Evolutionary conservation across 2,113 vertebrate species (phyloP).

Genomic region (Pygoscelis antarcticus): DNA sequence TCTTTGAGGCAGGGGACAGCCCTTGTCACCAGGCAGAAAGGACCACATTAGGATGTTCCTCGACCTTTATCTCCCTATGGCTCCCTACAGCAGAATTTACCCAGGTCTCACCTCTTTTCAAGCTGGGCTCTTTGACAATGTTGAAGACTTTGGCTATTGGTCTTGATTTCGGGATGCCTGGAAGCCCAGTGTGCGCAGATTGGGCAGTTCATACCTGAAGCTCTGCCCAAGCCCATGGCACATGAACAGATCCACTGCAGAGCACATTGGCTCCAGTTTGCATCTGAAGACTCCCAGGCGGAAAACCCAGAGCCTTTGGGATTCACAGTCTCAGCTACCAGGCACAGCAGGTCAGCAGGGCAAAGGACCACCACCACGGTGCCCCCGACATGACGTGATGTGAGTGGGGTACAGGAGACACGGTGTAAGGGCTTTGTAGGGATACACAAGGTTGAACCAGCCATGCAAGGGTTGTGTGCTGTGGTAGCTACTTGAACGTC

Average conservation of each 20-base stretch:
- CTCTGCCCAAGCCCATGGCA: not conserved
- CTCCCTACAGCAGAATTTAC: not conserved
- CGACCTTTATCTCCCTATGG: not conserved
- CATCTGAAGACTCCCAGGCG: not conserved
- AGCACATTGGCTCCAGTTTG: not conserved
- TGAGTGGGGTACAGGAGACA: not conserved
- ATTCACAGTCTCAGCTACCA: not conserved
- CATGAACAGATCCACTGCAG: not conserved
- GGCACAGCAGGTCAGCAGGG: not conserved
- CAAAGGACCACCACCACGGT: not conserved
- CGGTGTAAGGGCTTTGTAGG: not conserved
- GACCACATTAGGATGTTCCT: not conserved
- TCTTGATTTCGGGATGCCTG: not conserved
- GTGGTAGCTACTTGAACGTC: fast-evolving
- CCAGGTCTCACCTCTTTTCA: not conserved
- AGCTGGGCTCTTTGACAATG: not conserved
- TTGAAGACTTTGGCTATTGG: not conserved
- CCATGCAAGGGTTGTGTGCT: fast-evolving
- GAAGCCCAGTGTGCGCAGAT: not conserved
- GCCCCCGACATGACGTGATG: not conserved
- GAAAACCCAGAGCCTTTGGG: not conserved
- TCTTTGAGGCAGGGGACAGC: not conserved
- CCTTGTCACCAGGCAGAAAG: not conserved
- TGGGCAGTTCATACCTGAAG: not conserved
- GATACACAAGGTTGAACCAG: not conserved